Percentiles rank a stretch among this genome's conserved stretches.
These are phyloP conservation scores for Rhagoletis zephyria DNA, from an alignment of 1,140 invertebrate species.

Conservation along the genomic window DNA sequence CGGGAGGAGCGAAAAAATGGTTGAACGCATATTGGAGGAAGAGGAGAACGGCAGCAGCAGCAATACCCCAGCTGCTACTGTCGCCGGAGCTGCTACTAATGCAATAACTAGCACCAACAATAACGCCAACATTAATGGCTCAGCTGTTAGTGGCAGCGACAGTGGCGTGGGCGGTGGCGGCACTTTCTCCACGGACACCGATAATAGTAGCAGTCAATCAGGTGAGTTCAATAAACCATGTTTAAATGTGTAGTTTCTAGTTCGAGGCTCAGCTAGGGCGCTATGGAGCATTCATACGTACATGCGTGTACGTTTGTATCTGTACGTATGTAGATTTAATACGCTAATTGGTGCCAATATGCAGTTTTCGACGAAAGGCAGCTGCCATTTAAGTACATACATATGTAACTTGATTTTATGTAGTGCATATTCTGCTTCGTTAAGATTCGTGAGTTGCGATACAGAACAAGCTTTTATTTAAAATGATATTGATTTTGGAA, in stretches of 20 bases:
- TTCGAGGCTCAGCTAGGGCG: background rate
- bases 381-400: too few relatives aligned
- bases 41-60: constrained; percentile 64
- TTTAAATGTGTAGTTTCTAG: background rate
- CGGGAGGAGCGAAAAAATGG: constrained; percentile 59
- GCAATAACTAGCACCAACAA: background rate
- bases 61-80: constrained; percentile 60
- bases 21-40: constrained; percentile 66
- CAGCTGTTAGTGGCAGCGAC: constrained; percentile 1
- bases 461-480: too few relatives aligned
- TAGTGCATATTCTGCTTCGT: too few relatives aligned
- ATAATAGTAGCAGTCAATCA: constrained; percentile 43
- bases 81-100: background rate
- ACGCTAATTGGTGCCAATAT: too few relatives aligned
- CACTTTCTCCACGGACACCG: constrained; percentile 32
- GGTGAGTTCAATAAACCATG: constrained; percentile 44
- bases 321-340: background rate
- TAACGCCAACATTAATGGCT: background rate
- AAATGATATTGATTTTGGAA: too few relatives aligned
- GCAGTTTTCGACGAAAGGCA: too few relatives aligned
- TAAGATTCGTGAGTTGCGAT: too few relatives aligned
- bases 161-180: background rate
- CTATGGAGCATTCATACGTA: background rate
- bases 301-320: background rate
- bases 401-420: too few relatives aligned